phyloP scores from a whole-genome alignment of 1,140 invertebrate genomes.

The Drosophila santomea region DNA sequence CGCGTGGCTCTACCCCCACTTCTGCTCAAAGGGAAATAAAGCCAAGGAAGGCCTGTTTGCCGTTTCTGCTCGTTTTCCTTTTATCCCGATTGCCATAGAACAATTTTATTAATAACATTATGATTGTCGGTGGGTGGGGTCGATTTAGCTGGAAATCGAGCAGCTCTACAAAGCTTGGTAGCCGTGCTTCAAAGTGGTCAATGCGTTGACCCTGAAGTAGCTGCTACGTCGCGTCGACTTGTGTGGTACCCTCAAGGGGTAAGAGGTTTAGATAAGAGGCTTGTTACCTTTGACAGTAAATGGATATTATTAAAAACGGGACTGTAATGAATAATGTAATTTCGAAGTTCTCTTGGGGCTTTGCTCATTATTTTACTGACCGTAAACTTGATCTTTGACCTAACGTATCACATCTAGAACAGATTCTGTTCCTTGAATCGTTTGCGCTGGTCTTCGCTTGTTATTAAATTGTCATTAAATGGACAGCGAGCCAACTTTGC shows the following conservation, averaged over 20 bases:
- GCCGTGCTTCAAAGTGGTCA: constrained; percentile 28
- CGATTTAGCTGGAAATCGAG: constrained; percentile 2
- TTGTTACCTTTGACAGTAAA: neutral
- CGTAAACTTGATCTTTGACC: neutral
- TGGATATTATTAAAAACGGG: neutral
- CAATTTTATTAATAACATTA: constrained; percentile 81
- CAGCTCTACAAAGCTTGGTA: neutral
- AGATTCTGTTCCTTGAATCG: constrained; percentile 10
- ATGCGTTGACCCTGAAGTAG: constrained; percentile 11
- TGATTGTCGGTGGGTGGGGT: constrained; percentile 47
- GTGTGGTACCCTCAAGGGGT: constrained; percentile 9
- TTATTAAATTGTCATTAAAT: too few species aligned
- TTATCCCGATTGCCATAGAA: constrained; percentile 72
- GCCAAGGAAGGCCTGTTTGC: constrained; percentile 31
- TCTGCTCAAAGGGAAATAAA: neutral
- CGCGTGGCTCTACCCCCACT: constrained; percentile 43
- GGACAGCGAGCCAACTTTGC: too few species aligned
- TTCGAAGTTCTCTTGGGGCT: too few species aligned
- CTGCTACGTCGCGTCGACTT: neutral
- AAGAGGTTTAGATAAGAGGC: constrained; percentile 16
- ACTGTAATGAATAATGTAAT: too few species aligned
- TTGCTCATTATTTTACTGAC: too few species aligned
- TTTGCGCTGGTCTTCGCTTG: constrained; percentile 4
- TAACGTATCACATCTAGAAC: neutral
- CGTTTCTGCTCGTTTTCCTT: constrained; percentile 57